Evolutionary conservation across 2,113 vertebrate genomes (phyloP), one percentile per base, ranked within the genome.

Genomic region (Hymenochirus boettgeri): DNA sequence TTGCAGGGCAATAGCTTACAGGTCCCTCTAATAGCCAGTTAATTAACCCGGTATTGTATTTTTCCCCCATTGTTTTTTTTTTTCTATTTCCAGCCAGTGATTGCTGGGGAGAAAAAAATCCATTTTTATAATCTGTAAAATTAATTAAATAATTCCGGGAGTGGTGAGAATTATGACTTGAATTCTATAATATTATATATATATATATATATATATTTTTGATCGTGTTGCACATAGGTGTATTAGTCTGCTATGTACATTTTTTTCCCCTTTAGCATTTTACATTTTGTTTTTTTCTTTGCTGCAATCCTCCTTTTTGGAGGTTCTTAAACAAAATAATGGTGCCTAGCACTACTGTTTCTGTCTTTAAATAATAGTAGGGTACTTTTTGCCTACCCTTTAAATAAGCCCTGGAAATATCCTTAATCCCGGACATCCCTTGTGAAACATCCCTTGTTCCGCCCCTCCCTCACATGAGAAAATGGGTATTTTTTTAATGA

Each of bases 191-290:
- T 70, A 57, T 57, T 48, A 57, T 57, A 57, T 55, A 31, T 55
- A 64, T 63, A 48, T 65, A 65, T 57, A 57, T 64, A 64, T 65
- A 47, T 57, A 15, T 58, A 52, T 78, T 79, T 86, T 77, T 75
- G 80, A 88, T 90, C 83, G 86, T 91, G 88, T 90, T 90, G 90
- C 89, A 88, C 88, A 86, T 88, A 91, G 87, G 79, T 77, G 74
- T 81, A 83, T 84, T 86, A 80, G 81, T 85, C 83, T 74, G 86
- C 87, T 91, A 80, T 83, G 83, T 91, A 81, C 86, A 86, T 86
- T 76, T 76, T 82, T 81, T 81, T n/a, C n/a, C 15, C 15, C 22
- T 57, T 47, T 85, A 75, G 81, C 88, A 75, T 90, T 91, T 88
- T 87, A 74, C 83, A 88, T 85, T 86, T 35, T 91, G 85, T 86